Percentiles rank a stretch among this genome's conserved stretches.
phyloP scores from a whole-genome alignment of 2,888 invertebrate species.

The Ceramica pisi region DNA sequence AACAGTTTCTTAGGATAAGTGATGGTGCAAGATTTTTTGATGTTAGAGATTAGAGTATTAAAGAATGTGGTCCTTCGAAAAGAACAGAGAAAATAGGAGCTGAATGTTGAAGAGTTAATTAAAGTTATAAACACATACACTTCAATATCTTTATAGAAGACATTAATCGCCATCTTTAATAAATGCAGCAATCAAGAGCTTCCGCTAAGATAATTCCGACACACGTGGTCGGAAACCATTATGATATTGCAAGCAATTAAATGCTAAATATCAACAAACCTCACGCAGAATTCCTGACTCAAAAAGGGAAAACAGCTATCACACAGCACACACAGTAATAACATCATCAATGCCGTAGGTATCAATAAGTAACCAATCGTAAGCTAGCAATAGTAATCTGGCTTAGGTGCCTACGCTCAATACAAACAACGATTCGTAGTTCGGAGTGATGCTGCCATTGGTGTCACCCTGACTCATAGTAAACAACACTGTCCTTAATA shows the following conservation, averaged over 20 bases:
- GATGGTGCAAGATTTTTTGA: slow-evolving; percentile 35
- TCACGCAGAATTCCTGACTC: slow-evolving; percentile 24
- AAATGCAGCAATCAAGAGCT: slow-evolving; percentile 17
- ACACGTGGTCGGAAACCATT: slow-evolving; percentile 21
- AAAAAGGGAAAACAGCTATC: slow-evolving; percentile 53
- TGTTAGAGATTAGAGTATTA: slow-evolving; percentile 8
- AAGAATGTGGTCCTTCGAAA: background rate
- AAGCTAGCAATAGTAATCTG: slow-evolving; percentile 26
- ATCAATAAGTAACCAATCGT: slow-evolving; percentile 47
- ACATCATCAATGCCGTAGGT: slow-evolving; percentile 33
- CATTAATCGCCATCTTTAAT: slow-evolving; percentile 1
- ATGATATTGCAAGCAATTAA: slow-evolving; percentile 24
- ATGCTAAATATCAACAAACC: slow-evolving; percentile 11
- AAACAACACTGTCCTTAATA: slow-evolving; percentile 39
- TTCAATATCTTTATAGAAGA: background rate
- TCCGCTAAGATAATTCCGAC: slow-evolving; percentile 30
- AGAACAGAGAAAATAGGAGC: background rate
- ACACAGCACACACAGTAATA: slow-evolving; percentile 29
- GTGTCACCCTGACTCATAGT: slow-evolving; percentile 60
- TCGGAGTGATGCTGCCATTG: slow-evolving; percentile 44
- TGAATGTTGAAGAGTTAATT: background rate
- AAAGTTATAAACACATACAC: background rate
- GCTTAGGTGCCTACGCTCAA: slow-evolving; percentile 17
- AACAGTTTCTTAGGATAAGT: slow-evolving; percentile 39
- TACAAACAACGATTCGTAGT: slow-evolving; percentile 26